Evolutionary conservation across 2,113 vertebrate genomes (phyloP).

Genomic region (Hipposideros armiger): DNA sequence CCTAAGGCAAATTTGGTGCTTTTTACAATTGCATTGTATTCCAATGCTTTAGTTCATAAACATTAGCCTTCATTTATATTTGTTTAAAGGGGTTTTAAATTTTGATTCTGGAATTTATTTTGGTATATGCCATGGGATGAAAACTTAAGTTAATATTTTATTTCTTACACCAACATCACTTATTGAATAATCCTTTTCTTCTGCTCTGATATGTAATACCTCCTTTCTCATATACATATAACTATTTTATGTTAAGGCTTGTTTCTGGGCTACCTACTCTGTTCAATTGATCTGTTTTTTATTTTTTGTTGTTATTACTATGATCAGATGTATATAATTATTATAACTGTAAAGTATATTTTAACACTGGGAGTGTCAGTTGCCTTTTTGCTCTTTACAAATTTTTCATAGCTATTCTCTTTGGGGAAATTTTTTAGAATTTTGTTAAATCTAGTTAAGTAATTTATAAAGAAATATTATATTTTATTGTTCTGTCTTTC

Average conservation of each 20-base stretch:
- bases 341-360: background rate
- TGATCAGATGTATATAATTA: background rate
- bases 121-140: background rate
- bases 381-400: background rate
- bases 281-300: background rate
- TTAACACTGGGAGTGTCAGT: background rate
- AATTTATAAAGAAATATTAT: background rate
- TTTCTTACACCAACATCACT: background rate
- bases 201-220: background rate
- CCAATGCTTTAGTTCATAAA: background rate
- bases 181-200: background rate
- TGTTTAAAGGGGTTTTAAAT: background rate
- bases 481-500: background rate
- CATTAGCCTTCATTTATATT: background rate
- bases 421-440: conserved; percentile 2
- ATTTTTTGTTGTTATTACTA: background rate
- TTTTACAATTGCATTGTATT: background rate
- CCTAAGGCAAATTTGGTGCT: background rate
- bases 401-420: background rate
- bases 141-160: background rate
- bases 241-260: background rate
- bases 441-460: background rate
- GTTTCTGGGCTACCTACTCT: background rate
- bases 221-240: background rate
- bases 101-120: background rate